Evolutionary conservation across 2,888 invertebrate genomes (phyloP).

Genomic region (Ochlodes sylvanus): DNA sequence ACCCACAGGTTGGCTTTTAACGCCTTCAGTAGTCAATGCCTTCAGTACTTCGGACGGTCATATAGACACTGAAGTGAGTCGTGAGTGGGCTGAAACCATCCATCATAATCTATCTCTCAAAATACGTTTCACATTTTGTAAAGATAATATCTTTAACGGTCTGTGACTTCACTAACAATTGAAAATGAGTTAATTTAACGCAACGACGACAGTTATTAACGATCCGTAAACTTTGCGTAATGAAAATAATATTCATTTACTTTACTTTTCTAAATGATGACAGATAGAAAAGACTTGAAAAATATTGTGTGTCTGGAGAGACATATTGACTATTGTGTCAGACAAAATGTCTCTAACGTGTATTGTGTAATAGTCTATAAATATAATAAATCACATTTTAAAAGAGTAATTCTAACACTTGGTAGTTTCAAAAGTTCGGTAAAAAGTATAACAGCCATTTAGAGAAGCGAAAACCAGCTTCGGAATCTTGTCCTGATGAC

Average conservation of each 20-base stretch:
- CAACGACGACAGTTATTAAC: constrained; percentile 34
- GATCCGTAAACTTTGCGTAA: constrained; percentile 28
- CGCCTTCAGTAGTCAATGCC: too few relatives aligned
- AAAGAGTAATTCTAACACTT: too few relatives aligned
- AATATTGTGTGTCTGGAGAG: neutral
- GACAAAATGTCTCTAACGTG: too few relatives aligned
- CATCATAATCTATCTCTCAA: constrained; percentile 6
- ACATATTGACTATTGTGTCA: neutral
- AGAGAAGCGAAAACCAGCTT: too few relatives aligned
- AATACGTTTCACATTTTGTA: constrained; percentile 17
- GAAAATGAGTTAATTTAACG: constrained; percentile 29
- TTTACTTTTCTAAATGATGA: constrained; percentile 7
- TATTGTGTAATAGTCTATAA: too few relatives aligned
- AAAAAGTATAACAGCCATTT: too few relatives aligned
- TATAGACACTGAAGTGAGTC: too few relatives aligned
- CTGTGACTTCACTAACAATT: constrained; percentile 10
- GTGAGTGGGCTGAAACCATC: neutral
- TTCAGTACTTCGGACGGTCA: too few relatives aligned
- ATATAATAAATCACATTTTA: too few relatives aligned
- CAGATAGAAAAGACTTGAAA: neutral
- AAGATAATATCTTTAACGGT: constrained; percentile 19
- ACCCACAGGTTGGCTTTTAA: too few relatives aligned
- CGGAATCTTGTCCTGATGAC: too few relatives aligned
- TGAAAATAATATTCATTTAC: constrained; percentile 9
- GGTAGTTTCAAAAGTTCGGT: too few relatives aligned